These are phyloP conservation scores for Oreonectes daqikongensis DNA, from an alignment of 2,797 vertebrate species.

Conservation along the genomic window DNA sequence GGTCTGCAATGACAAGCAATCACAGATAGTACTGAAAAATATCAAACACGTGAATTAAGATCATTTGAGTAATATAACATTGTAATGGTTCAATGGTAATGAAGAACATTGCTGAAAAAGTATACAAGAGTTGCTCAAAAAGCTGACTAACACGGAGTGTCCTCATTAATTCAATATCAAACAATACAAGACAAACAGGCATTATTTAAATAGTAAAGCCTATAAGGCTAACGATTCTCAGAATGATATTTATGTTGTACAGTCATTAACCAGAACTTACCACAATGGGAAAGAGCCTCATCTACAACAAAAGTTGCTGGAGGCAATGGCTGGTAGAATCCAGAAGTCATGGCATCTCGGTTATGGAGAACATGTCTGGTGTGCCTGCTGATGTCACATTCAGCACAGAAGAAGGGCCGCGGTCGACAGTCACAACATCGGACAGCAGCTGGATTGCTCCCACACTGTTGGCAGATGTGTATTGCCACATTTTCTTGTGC, in stretches of 20 bases:
- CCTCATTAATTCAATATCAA: background rate
- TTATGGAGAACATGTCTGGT: slow-evolving; percentile 17
- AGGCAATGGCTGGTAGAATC: slow-evolving; percentile 14
- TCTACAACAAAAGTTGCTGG: slow-evolving; percentile 18
- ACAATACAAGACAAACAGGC: background rate
- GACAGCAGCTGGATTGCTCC: slow-evolving; percentile 1
- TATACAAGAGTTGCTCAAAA: background rate
- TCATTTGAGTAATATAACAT: background rate
- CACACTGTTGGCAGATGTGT: too few relatives aligned
- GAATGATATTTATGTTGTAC: background rate
- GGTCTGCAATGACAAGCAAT: slow-evolving; percentile 13
- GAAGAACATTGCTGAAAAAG: background rate
- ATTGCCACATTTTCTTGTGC: too few relatives aligned
- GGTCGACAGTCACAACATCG: slow-evolving; percentile 8
- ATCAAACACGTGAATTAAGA: slow-evolving; percentile 2
- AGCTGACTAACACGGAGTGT: background rate
- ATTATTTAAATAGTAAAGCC: background rate
- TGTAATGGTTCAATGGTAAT: background rate
- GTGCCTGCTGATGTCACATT: slow-evolving; percentile 3
- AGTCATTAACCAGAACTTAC: background rate
- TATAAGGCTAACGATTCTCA: too few relatives aligned
- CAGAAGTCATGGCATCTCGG: slow-evolving; percentile 26
- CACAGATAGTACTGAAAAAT: slow-evolving; percentile 1
- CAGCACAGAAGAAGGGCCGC: background rate
- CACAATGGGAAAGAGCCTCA: slow-evolving; percentile 23